A percentile compares a stretch with the other conserved stretches of the same genome.
phyloP scores from a whole-genome alignment of 2,888 invertebrate species.

The Stramonita haemastoma region DNA sequence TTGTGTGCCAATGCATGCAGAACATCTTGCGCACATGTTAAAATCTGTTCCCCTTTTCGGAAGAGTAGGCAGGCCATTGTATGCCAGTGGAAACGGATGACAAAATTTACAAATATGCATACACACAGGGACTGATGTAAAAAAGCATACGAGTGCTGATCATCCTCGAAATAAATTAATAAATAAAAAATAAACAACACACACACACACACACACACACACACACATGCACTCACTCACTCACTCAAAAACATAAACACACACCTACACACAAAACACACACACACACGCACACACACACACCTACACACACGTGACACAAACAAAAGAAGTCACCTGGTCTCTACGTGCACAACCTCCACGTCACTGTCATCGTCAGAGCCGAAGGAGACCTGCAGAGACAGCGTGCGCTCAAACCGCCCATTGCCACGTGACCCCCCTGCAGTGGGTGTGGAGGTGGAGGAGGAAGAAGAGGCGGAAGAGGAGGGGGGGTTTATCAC shows the following conservation, averaged over 20 bases:
- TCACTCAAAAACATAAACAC: not conserved
- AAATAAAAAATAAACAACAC: too few species aligned
- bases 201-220: not conserved
- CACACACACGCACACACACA: too few species aligned
- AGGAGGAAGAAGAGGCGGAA: not conserved
- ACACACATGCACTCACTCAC: not conserved
- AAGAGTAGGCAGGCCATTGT: too few species aligned
- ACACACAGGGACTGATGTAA: too few species aligned
- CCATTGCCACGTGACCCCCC: conserved; percentile 50
- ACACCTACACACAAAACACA: not conserved
- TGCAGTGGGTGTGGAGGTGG: conserved; percentile 52
- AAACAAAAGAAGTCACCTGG: conserved; percentile 52
- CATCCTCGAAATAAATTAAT: too few species aligned
- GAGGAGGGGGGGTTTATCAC: conserved; percentile 33
- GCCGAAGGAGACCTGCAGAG: not conserved
- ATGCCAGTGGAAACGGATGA: too few species aligned
- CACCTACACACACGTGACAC: not conserved
- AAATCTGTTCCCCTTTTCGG: too few species aligned
- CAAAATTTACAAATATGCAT: too few species aligned
- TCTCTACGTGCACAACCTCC: conserved; percentile 77
- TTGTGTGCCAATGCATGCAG: too few species aligned
- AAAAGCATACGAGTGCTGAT: too few species aligned
- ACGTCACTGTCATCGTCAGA: conserved; percentile 78
- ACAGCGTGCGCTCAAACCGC: not conserved
- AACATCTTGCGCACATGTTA: too few species aligned